Evolutionary conservation across 2,888 invertebrate species (phyloP).

Genomic region (Orchesellides sinensis): DNA sequence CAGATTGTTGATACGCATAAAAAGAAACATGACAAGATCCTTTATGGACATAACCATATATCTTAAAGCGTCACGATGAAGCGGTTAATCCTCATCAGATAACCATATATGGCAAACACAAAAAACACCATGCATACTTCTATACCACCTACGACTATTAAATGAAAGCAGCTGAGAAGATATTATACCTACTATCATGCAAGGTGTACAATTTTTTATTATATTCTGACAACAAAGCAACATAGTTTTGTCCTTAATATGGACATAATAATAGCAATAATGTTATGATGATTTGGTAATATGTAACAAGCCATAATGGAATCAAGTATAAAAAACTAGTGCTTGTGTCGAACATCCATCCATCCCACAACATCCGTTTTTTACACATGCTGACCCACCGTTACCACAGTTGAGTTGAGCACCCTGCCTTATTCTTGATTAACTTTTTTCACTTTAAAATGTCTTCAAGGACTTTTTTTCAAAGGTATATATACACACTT

Average conservation of each 20-base stretch:
- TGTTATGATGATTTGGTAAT: slow-evolving; percentile 54
- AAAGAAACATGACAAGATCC: slow-evolving; percentile 60
- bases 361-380: slow-evolving; percentile 60
- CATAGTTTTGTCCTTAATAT: slow-evolving; percentile 41
- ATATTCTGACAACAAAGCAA: not conserved
- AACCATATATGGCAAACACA: slow-evolving; percentile 49
- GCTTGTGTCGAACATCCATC: not conserved
- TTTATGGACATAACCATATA: slow-evolving; percentile 64
- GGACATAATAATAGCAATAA: slow-evolving; percentile 62
- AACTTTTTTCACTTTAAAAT: slow-evolving; percentile 17
- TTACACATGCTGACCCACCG: slow-evolving; percentile 54
- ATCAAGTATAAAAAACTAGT: not conserved
- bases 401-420: slow-evolving; percentile 52
- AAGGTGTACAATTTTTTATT: not conserved
- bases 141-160: slow-evolving; percentile 51
- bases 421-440: slow-evolving; percentile 6
- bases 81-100: slow-evolving; percentile 67
- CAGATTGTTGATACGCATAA: slow-evolving; percentile 9
- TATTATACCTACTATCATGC: not conserved
- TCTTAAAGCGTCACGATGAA: slow-evolving; percentile 66
- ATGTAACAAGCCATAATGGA: slow-evolving; percentile 38
- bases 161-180: not conserved
- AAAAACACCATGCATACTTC: slow-evolving; percentile 38
- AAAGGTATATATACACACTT: not conserved
- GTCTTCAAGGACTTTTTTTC: not conserved